Percentiles rank a stretch among this genome's conserved stretches.
phyloP scores from a whole-genome alignment of 2,797 vertebrate species.

The Cirrhinus mrigala region DNA sequence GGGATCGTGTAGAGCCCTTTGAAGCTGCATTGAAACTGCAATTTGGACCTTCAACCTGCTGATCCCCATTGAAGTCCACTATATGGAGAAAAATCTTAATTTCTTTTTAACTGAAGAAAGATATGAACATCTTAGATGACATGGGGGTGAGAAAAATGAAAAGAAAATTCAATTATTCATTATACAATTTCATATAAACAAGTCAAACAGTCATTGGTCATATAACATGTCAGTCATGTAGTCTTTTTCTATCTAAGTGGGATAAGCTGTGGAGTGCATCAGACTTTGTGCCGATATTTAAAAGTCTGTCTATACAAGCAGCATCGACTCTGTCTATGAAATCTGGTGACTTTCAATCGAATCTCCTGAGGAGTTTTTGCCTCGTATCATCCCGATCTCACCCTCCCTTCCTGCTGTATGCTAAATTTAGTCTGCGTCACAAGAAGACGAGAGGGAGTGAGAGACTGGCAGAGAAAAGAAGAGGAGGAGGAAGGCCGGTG shows the following conservation, averaged over 20 bases:
- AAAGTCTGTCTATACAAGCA: neutral
- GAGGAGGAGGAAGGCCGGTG: neutral
- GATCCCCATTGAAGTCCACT: too few species aligned
- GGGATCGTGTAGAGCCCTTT: too few species aligned
- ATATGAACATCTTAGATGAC: too few species aligned
- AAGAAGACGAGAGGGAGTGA: slow-evolving; percentile 14
- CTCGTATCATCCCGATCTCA: slow-evolving; percentile 40
- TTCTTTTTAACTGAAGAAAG: too few species aligned
- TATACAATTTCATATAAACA: neutral
- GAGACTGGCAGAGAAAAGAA: neutral
- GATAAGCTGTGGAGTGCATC: neutral
- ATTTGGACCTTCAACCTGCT: too few species aligned
- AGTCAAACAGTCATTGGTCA: neutral
- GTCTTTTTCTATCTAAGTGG: neutral
- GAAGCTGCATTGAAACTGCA: too few species aligned
- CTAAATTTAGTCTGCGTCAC: slow-evolving; percentile 65
- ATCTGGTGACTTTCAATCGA: slow-evolving; percentile 24
- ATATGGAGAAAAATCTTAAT: too few species aligned
- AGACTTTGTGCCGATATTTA: neutral
- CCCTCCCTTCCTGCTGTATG: slow-evolving; percentile 57
- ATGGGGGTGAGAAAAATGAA: neutral
- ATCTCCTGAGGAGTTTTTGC: slow-evolving; percentile 18
- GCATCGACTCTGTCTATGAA: neutral
- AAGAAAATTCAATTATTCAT: neutral
- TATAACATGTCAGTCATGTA: neutral